Percentiles rank a stretch among this genome's conserved stretches.
Conservation (phyloP, 2,797 vertebrate genomes). For the Sebastes baramenuke region DNA sequence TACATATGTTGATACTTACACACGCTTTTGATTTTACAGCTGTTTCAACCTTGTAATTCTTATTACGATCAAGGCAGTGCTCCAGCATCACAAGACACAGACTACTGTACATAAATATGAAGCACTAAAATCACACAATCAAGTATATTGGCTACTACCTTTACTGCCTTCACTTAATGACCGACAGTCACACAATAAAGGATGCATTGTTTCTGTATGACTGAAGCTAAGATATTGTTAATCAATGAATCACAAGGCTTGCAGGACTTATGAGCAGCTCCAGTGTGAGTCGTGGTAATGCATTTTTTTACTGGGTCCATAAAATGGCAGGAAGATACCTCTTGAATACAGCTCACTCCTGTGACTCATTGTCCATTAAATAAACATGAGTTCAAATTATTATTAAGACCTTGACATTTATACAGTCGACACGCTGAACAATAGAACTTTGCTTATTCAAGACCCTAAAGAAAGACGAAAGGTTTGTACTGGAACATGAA, state of each 20-base stretch:
- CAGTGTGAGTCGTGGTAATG: not conserved
- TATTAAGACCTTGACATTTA: not conserved
- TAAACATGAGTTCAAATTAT: not conserved
- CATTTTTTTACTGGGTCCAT: not conserved
- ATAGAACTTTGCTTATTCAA: not conserved
- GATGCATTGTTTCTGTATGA: not conserved
- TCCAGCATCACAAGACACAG: not conserved
- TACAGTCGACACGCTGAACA: not conserved
- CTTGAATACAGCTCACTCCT: not conserved
- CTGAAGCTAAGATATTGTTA: not conserved
- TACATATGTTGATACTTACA: constrained; percentile 14
- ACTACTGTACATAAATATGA: constrained; percentile 15
- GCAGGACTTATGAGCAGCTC: not conserved
- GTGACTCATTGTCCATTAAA: not conserved
- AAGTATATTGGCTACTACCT: not conserved
- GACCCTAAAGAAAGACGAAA: not conserved
- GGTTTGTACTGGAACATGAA: not conserved
- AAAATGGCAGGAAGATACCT: not conserved
- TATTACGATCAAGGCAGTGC: not conserved
- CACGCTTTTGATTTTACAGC: constrained; percentile 17
- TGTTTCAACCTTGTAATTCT: constrained; percentile 8
- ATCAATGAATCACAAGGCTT: constrained; percentile 8
- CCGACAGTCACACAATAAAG: not conserved
- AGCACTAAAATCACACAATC: constrained; percentile 6
- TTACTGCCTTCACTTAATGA: not conserved